A percentile compares a stretch with the other conserved stretches of the same genome.
These are phyloP conservation scores for Ormyrus labotus DNA, from an alignment of 2,888 invertebrate genomes.

Conservation along the genomic window DNA sequence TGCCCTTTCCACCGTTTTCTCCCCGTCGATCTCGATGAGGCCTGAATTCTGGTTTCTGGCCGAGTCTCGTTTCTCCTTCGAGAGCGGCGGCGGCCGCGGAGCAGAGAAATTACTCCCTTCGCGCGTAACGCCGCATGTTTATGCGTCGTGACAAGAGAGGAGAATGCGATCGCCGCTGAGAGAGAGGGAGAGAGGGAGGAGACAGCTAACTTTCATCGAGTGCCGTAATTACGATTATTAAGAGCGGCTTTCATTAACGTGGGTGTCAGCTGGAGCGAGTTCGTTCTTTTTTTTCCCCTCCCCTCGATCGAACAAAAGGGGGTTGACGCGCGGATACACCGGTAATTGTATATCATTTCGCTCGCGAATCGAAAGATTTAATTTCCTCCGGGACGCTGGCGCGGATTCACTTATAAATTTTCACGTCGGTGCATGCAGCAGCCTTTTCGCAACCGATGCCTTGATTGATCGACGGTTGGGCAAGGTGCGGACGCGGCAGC, in stretches of 20 bases:
- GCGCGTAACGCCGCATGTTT: constrained; percentile 38
- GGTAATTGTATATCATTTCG: constrained; percentile 40
- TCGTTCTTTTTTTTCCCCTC: background rate
- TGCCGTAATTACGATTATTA: constrained; percentile 43
- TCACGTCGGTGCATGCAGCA: background rate
- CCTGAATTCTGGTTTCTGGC: background rate
- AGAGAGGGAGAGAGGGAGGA: background rate
- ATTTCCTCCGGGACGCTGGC: constrained; percentile 21
- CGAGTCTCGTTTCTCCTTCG: background rate
- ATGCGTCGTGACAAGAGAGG: constrained; percentile 40
- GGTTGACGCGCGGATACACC: background rate
- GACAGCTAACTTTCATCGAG: constrained; percentile 4
- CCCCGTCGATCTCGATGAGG: constrained; percentile 2
- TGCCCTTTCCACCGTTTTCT: background rate
- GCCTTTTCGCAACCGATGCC: constrained; percentile 9
- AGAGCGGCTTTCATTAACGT: constrained; percentile 7
- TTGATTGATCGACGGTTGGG: constrained; percentile 31
- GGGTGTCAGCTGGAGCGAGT: constrained; percentile 11
- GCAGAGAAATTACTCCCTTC: constrained; percentile 37
- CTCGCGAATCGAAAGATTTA: constrained; percentile 45
- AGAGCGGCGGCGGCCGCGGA: background rate
- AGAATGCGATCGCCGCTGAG: background rate
- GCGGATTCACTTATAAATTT: constrained; percentile 31
- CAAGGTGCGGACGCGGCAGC: background rate
- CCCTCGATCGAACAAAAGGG: background rate